Evolutionary conservation across 2,888 invertebrate species (phyloP), one percentile per base, ranked within the genome.

Genomic region (Drosophila mettleri): DNA sequence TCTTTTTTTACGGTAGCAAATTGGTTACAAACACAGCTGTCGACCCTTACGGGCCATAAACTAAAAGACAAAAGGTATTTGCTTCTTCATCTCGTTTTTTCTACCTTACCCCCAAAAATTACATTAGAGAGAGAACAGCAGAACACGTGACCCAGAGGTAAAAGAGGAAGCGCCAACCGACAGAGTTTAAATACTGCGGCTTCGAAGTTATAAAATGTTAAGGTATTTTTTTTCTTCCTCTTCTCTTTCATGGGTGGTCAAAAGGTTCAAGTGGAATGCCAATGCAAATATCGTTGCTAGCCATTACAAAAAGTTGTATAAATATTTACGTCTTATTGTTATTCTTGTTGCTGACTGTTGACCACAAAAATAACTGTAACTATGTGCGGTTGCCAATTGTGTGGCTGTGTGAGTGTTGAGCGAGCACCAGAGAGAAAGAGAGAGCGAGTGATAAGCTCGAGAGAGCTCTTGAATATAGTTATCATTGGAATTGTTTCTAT

Each of bases 21-120:
- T 84, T 84, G 83, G 83, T 88, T 80, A 88, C 87, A 86, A 82
- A 86, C 89, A 88, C 83, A 84, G 89, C 83, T 84, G 83, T 88
- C 87, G 89, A 84, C 85, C 83, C 83, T 86, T 86, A 69, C 69
- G 81, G 85, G 65, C 54, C 85, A 86, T 86, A 84, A 83, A 84
- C 63, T 84, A 74, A 72, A 86, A 84, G 81, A 88, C 89, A 88
- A 88, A 86, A 74, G 85, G 85, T 69, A 78, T 65, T 82, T 76
- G 45, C 38, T 31, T 49, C 43, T 31, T 57, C 41, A 24, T 8
- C 45, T 31, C 45, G 9, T 54, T 31, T 45, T 27, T n/a, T 55
- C 36, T 52, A 16, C 33, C 27, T 33, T 36, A 20, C 48, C 52
- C 81, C 62, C 45, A 77, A 77, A 70, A 74, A 78, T 68, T 68